Evolutionary conservation across 2,888 invertebrate genomes (phyloP).

Genomic region (Hyles lineata): DNA sequence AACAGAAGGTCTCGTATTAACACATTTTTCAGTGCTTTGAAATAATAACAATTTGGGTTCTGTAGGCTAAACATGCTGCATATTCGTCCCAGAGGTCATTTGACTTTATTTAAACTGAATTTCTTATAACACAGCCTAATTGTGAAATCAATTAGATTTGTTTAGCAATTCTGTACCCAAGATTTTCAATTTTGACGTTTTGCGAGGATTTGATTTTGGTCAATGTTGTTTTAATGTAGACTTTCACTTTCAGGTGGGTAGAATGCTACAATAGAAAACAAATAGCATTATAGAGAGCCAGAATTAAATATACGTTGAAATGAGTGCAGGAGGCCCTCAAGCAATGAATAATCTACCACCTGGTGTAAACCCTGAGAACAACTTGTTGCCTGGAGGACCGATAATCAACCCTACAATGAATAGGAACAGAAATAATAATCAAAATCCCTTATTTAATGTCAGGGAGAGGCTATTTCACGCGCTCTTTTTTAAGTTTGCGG

Average conservation of each 20-base stretch:
- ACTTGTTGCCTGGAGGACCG: conserved; percentile 83
- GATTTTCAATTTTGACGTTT: conserved; percentile 65
- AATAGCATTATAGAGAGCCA: conserved; percentile 10
- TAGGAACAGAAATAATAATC: conserved; percentile 85
- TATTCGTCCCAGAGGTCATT: conserved; percentile 15
- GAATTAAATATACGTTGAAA: conserved; percentile 41
- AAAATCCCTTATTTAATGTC: conserved; percentile 93
- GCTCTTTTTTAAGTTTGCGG: conserved; percentile 95
- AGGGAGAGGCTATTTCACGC: conserved; percentile 97
- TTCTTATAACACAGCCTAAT: neutral
- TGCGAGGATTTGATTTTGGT: conserved; percentile 52
- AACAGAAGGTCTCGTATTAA: neutral
- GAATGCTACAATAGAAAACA: conserved; percentile 49
- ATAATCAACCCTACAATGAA: conserved; percentile 81
- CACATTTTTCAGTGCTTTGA: neutral
- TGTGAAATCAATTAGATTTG: conserved; percentile 32
- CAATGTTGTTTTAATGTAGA: conserved; percentile 35
- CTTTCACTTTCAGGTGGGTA: conserved; percentile 70
- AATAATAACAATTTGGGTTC: neutral
- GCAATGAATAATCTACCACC: conserved; percentile 75
- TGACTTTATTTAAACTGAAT: neutral
- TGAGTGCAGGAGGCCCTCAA: conserved; percentile 74
- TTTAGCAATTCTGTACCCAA: conserved; percentile 46
- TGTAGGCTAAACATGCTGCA: neutral
- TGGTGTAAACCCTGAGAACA: conserved; percentile 82